Percentiles rank a stretch among this genome's conserved stretches.
These are phyloP conservation scores for Oncorhynchus mykiss DNA, from an alignment of 2,113 vertebrate genomes.

Conservation along the genomic window DNA sequence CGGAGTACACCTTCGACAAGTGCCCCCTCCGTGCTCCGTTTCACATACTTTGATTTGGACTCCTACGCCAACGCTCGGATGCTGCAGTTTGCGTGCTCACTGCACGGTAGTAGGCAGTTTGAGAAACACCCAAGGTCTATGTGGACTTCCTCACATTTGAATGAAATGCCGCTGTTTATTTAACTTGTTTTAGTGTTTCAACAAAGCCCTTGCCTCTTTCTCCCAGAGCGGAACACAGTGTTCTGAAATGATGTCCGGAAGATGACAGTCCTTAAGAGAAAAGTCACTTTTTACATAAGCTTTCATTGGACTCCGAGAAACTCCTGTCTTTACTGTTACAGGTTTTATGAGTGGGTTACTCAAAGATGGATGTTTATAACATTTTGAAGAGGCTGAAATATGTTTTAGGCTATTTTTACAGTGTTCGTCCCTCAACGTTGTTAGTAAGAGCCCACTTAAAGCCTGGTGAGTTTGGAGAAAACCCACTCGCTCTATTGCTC, in stretches of 20 bases:
- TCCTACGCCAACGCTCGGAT: no score
- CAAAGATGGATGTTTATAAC: no score
- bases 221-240: conserved; percentile 25
- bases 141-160: conserved; percentile 43
- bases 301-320: not conserved
- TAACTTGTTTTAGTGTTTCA: conserved; percentile 47
- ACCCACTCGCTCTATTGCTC: not conserved
- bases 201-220: conserved; percentile 44
- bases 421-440: not conserved
- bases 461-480: conserved; percentile 9
- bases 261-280: conserved; percentile 25
- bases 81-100: no score
- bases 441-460: conserved; percentile 5
- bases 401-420: no score
- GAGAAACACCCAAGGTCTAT: conserved; percentile 16
- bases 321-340: no score
- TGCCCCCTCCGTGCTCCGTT: no score
- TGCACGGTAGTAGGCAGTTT: no score
- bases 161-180: conserved; percentile 35
- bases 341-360: no score
- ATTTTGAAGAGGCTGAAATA: no score
- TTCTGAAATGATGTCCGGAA: conserved; percentile 23
- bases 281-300: conserved; percentile 19
- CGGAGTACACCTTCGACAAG: no score
- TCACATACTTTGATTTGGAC: no score